A percentile compares a stretch with the other conserved stretches of the same genome.
Conservation (phyloP, 1,140 invertebrate species). For the Pygmarrhopalites habei region DNA sequence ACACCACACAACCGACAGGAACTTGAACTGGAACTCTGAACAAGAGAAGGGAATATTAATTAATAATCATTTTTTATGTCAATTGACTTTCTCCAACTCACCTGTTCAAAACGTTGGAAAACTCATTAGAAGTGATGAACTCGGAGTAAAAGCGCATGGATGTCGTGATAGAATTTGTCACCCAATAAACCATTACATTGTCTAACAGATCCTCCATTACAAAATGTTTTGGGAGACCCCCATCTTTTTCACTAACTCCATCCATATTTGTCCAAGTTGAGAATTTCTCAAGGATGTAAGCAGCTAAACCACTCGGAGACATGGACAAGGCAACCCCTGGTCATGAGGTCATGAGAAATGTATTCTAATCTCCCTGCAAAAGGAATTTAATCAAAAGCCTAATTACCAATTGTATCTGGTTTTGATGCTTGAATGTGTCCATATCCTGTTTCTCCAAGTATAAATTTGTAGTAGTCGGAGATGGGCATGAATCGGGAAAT, state of each 20-base stretch:
- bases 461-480: slow-evolving; percentile 19
- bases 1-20: slow-evolving; percentile 43
- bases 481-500: slow-evolving; percentile 29
- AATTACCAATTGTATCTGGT: slow-evolving; percentile 24
- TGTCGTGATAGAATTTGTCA: slow-evolving; percentile 44
- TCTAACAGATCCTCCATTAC: slow-evolving; percentile 50
- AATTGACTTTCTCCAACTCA: too few relatives aligned
- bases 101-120: neutral
- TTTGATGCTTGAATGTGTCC: slow-evolving; percentile 48
- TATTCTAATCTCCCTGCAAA: neutral
- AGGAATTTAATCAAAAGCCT: neutral
- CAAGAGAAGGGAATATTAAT: too few relatives aligned
- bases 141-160: slow-evolving; percentile 47
- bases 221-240: slow-evolving; percentile 47
- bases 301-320: slow-evolving; percentile 47
- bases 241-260: slow-evolving; percentile 42
- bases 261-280: slow-evolving; percentile 46
- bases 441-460: slow-evolving; percentile 51
- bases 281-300: slow-evolving; percentile 55
- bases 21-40: slow-evolving; percentile 43
- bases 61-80: too few relatives aligned
- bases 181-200: slow-evolving; percentile 53
- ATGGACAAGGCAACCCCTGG: slow-evolving; percentile 19
- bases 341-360: neutral
- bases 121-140: neutral